Percentiles rank a stretch among this genome's conserved stretches.
phyloP scores from a whole-genome alignment of 2,797 vertebrate species.

The Crocidura indochinensis region DNA sequence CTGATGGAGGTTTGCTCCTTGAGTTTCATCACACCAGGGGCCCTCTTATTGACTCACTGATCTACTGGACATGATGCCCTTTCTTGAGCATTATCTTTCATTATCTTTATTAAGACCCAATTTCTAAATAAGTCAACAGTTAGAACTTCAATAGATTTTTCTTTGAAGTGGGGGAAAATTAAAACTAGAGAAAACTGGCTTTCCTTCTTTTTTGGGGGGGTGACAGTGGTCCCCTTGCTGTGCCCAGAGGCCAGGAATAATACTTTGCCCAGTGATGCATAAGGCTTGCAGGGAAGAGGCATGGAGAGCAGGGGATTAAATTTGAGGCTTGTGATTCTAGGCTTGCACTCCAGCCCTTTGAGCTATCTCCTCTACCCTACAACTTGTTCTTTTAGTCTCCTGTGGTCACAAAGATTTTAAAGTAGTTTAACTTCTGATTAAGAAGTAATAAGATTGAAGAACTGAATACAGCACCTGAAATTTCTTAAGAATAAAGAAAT shows the following conservation, averaged over 20 bases:
- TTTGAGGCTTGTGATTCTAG: no score
- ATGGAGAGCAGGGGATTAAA: no score
- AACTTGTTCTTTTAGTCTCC: not conserved
- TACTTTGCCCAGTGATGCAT: no score
- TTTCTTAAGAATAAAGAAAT: slow-evolving; percentile 45
- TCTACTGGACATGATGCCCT: not conserved
- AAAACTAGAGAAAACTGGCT: slow-evolving; percentile 3
- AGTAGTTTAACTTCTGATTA: slow-evolving; percentile 14
- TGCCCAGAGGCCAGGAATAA: no score
- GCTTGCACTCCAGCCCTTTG: no score
- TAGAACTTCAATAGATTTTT: no score
- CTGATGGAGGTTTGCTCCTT: not conserved
- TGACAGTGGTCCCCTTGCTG: no score
- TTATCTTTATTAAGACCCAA: slow-evolving; percentile 8
- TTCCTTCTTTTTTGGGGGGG: no score
- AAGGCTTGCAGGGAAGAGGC: no score
- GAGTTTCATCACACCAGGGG: not conserved
- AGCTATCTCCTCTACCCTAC: no score
- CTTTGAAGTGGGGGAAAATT: no score
- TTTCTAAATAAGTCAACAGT: no score
- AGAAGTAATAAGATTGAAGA: slow-evolving; percentile 9
- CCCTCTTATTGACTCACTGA: not conserved
- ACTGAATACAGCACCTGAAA: slow-evolving; percentile 36
- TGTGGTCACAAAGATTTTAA: not conserved
- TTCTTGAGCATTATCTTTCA: slow-evolving; percentile 29